Base-by-base conservation (phyloP, 2,888 invertebrate species). In the Anthrax anthrax region DNA sequence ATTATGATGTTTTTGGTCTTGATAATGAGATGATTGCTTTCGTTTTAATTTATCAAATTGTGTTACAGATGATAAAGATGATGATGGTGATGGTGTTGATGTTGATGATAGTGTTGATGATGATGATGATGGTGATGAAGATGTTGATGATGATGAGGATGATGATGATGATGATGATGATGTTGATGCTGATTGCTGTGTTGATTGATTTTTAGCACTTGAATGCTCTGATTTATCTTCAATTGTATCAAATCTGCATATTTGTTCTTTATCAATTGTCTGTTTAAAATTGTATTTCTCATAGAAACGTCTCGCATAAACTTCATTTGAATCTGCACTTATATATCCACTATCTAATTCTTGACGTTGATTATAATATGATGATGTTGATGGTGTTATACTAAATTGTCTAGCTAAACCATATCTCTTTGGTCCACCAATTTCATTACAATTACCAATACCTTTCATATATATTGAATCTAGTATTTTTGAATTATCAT, bases 271-370 rank as follows among this genome's bases (percentile, higher is more conserved):
- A 1, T 60, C 60, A 0, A 58, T 51, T 55, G 62, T 60, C 56
- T 60, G 56, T 52, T 64, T 64, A 38, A 68, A 67, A 50, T 67
- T 67, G 50, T 66, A 68, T 3, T 66, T 56, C 54, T 68, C 68
- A 50, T 68, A 68, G 46, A 64, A 61, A 17, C 61, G 71, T 58
- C 74, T 73, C 16, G 72, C 71, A 49, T 74, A 69, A 1, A 76
- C 75, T 56, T 77, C 75, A 36, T 74, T 74, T 2, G 86, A 87
- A 58, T 88, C 88, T 32, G 85, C 85, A 61, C 88, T 89, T 48
- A 89, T 73, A 59, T 89, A 89, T 1, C 88, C 89, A 1, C 87
- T 85, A 62, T 89, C 89, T 60, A 83, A 76, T 42, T 79, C 72
- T 9, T 58, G 54, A 60, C 71, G 64, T 56, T 72, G 69, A 47